Evolutionary conservation across 2,888 invertebrate species (phyloP), one percentile per base, ranked within the genome.

Genomic region (Leptopilina syphax): DNA sequence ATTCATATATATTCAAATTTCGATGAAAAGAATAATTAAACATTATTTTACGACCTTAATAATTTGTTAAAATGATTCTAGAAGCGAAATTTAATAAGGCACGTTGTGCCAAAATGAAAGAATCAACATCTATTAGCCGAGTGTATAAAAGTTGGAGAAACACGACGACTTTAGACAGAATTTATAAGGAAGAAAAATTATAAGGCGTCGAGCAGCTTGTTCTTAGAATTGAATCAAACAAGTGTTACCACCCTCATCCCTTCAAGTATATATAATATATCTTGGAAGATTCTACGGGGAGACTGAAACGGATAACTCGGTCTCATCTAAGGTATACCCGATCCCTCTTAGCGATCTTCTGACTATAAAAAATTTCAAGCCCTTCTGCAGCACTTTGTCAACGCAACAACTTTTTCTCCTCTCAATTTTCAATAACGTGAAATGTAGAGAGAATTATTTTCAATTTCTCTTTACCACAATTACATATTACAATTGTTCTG

Each of bases 161-260:
- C 57, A 10, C 57, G 3, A 50, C 50, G 50, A 63, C 27, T 77
- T 81, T 54, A 13, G 18, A 18, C 18, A 18, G 18, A 18, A 18
- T 18, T 18, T 18, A 18, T 60, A 83, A 82, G 82, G 85, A 88
- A 87, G 88, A 88, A 89, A 89, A 89, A 89, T 87, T 87, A 88
- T 86, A 85, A 79, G 86, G 82, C 85, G 84, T 85, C 84, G 83
- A 82, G 84, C 81, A 86, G 85, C 86, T 86, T 85, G 85, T 89
- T 89, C 89, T 85, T 82, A 83, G 89, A 89, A 90, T 89, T 89
- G 89, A 90, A 90, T 90, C 90, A 88, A 89, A 90, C 89, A 90
- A 90, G 89, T 90, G 89, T 89, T 89, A 87, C 89, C 87, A 88
- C 87, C 87, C 9, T 18, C 63, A 63, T 24, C 88, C 86, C 86